Base-by-base conservation (phyloP, 1,140 invertebrate species). In the Drosophila auraria region DNA sequence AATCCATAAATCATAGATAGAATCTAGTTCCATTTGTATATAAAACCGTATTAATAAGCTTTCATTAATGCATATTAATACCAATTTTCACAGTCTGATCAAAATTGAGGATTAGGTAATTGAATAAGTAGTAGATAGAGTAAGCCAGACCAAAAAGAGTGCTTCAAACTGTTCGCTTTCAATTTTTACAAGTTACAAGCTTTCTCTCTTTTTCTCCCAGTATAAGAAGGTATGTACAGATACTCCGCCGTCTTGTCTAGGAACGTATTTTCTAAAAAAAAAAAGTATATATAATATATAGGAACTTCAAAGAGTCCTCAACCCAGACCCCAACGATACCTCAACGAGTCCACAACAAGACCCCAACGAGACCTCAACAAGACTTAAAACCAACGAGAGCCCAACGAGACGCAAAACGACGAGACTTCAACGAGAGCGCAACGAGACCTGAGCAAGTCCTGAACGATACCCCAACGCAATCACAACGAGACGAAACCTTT, bases 151-250 rank as follows among this genome's bases (percentile, higher is more conserved):
- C 15, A 17, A 30, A 54, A 12, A 17, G 25, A 1, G 9, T 33
- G 27, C 27, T 53, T 3, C 17, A 14, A 53, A 23, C 33, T 36
- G n/a, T 54, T 7, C 30, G 53, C 17, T 57, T 57, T 2, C 20
- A 40, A 57, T 40, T 57, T 23, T 3, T 6, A 20, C 20, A 20
- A 20, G 23, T 7, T 23, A 36, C 30, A 54, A 54, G n/a, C 33
- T 54, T 0, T 38, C 3, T 54, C 36, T 56, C 54, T 57, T 56
- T 56, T 56, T 56, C 54, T 57, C 14, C 36, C 54, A n/a, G 15
- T 57, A 6, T n/a, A n/a, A 40, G 14, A 57, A 53, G n/a, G 50
- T 51, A 27, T 27, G 3, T 23, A 45, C 11, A 36, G 33, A 36
- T 36, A 23, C 49, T 51, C 4, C 25, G 7, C 25, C 15, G 8